A percentile compares a stretch with the other conserved stretches of the same genome.
phyloP scores from a whole-genome alignment of 2,113 vertebrate species.

The Tapirus terrestris region DNA sequence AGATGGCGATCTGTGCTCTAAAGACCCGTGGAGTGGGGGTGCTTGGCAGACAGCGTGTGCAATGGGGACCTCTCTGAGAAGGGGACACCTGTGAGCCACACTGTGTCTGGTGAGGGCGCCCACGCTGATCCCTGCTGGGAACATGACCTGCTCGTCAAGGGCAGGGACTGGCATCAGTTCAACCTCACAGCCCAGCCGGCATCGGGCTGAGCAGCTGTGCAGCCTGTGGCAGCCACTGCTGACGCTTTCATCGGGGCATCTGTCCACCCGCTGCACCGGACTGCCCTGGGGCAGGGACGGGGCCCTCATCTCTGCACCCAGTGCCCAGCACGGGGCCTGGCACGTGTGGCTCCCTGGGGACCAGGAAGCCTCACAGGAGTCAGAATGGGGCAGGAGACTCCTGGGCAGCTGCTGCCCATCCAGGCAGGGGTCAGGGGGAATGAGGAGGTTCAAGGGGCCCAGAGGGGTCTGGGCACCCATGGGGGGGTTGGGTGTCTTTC shows the following conservation, averaged over 20 bases:
- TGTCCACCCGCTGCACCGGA: not conserved
- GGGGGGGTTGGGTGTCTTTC: not conserved
- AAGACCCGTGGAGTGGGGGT: too few relatives aligned
- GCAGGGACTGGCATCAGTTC: not conserved
- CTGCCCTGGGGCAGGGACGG: not conserved
- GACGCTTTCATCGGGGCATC: not conserved
- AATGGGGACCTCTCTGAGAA: not conserved
- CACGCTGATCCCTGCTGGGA: not conserved
- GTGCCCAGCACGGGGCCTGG: not conserved
- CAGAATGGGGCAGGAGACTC: not conserved
- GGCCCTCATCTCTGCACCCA: not conserved
- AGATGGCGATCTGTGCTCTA: fast-evolving
- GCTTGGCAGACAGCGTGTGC: too few relatives aligned
- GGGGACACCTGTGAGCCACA: fast-evolving
- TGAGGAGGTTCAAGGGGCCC: not conserved
- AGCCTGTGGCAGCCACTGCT: not conserved
- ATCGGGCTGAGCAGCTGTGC: fast-evolving
- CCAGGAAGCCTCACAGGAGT: not conserved
- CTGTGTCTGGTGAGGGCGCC: not conserved
- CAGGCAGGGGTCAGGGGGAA: not conserved
- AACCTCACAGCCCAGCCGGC: fast-evolving
- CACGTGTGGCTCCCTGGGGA: not conserved
- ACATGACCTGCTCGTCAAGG: not conserved
- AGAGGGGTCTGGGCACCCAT: not conserved
- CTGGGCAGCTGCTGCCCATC: not conserved